Base-by-base conservation (phyloP, 1,140 invertebrate genomes). In the Macrobrachium rosenbergii region DNA sequence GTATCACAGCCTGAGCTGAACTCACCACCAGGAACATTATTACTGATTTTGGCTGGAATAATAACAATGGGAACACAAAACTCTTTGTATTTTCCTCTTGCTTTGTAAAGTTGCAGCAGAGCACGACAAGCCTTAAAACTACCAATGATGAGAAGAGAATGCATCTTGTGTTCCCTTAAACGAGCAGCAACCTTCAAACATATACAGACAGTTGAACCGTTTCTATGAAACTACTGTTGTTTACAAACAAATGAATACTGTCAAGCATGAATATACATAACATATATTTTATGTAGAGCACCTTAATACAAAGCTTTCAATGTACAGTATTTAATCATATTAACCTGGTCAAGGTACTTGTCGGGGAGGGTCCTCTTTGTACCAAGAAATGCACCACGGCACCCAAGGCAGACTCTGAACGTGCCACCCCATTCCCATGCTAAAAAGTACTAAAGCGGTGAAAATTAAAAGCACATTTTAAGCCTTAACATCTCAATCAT, bases 41-140 rank as follows among this genome's bases (percentile, higher is more conserved):
- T 94, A 69, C 98, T 99, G 91, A 99, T 99, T 16, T 99, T 99
- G n/a, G 98, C 96, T 0, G 99, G 99, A 76, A 99, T 96, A 88
- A 99, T 96, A 64, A 97, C 96, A 89, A 99, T 95, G 0, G 99
- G 99, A 90, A 99, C 98, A 91, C 95, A 95, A 90, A 99, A 98
- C 91, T 98, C 96, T 10, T 95, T 94, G 92, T 94, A 97, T 87
- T 97, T 94, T 0, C 94, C 92, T 69, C 98, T 93, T 45, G 94
- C 94, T 90, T 98, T 94, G 78, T 93, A 93, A 90, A 99, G 93
- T 92, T 97, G 94, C 19, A 98, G 90, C 11, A 95, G 95, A 28
- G 97, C 96, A 94, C 98, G 96, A 91, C 96, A 99, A 0, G 97
- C 98, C 95, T 99, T 98, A 93, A 99, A 99, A 75, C 99, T 99